Percentiles rank a stretch among this genome's conserved stretches.
These are phyloP conservation scores for Enteromius mattozi DNA, from an alignment of 2,797 vertebrate genomes.

Conservation along the genomic window DNA sequence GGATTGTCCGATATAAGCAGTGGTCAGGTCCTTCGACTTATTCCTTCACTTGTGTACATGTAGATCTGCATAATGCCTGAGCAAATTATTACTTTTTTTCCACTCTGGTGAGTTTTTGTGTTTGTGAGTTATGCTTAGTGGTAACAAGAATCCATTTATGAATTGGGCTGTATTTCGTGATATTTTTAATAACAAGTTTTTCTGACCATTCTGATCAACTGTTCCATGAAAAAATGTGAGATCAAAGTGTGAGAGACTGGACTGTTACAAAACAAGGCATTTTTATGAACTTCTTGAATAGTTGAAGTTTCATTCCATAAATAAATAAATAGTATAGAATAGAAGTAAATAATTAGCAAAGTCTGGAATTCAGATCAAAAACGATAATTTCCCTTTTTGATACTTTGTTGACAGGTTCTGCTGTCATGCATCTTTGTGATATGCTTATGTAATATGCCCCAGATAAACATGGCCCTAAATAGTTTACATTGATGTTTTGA, in stretches of 20 bases:
- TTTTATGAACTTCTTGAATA: background rate
- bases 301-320: background rate
- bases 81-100: background rate
- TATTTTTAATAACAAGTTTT: background rate
- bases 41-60: background rate
- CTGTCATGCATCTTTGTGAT: background rate
- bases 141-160: background rate
- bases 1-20: background rate
- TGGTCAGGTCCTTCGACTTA: background rate
- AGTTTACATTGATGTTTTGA: background rate
- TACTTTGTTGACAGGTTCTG: background rate
- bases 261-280: background rate
- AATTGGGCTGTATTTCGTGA: background rate
- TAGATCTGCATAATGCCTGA: background rate
- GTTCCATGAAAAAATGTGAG: background rate
- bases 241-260: background rate
- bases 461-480: background rate
- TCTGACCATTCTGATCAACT: background rate
- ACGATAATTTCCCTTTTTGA: background rate
- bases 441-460: background rate
- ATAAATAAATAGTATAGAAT: background rate
- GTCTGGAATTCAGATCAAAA: background rate
- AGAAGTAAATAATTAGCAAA: background rate
- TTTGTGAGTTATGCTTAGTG: background rate
- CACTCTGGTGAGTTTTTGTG: background rate